Evolutionary conservation across 2,113 vertebrate species (phyloP).

Genomic region (Mesembrinibis cayennensis): DNA sequence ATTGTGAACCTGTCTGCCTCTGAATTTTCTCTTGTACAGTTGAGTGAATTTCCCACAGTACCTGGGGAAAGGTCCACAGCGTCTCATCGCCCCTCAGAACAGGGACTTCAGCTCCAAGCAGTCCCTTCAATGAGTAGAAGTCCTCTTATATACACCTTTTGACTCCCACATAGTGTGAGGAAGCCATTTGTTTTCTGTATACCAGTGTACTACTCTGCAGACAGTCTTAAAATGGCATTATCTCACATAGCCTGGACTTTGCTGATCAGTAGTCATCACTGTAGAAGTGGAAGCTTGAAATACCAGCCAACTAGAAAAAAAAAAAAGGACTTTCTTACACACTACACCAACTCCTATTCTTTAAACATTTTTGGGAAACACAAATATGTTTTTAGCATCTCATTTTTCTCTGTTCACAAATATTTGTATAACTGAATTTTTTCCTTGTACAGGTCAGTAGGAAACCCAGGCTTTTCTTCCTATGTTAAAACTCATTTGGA

Average conservation of each 20-base stretch:
- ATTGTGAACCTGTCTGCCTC: background rate
- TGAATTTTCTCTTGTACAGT: background rate
- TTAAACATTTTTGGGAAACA: background rate
- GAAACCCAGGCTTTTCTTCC: background rate
- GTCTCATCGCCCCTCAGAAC: accelerated
- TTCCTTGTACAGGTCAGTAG: background rate
- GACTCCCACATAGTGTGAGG: background rate
- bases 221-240: background rate
- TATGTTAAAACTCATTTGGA: background rate
- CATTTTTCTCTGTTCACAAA: background rate
- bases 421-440: background rate
- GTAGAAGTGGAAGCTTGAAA: background rate
- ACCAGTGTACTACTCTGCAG: background rate
- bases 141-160: background rate
- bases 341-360: background rate
- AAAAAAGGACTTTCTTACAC: background rate
- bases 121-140: background rate
- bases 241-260: background rate
- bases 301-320: background rate
- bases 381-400: background rate
- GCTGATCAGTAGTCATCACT: background rate
- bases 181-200: background rate
- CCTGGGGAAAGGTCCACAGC: background rate
- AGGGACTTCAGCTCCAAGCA: background rate
- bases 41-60: background rate